Evolutionary conservation across 2,888 invertebrate species (phyloP).

Genomic region (Caprella mutica): DNA sequence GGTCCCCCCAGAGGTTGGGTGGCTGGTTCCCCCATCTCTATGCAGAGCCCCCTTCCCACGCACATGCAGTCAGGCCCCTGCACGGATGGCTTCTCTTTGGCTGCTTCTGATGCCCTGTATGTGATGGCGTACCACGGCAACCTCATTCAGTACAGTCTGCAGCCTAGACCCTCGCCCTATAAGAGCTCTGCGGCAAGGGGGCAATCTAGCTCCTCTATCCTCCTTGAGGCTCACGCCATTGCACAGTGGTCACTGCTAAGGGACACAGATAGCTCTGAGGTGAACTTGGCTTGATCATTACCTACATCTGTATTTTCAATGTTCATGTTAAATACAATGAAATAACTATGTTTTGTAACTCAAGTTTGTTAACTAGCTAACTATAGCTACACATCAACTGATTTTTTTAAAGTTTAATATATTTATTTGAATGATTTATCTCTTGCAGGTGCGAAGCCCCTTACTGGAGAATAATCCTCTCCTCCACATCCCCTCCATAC

Average conservation of each 20-base stretch:
- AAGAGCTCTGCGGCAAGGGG: not conserved
- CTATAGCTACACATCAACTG: no score
- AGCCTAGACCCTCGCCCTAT: constrained; percentile 47
- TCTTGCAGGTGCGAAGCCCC: constrained; percentile 69
- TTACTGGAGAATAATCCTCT: no score
- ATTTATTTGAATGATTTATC: no score
- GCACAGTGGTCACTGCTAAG: constrained; percentile 74
- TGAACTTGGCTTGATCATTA: no score
- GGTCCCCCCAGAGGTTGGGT: constrained; percentile 65
- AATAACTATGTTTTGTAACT: no score
- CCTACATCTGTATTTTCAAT: no score
- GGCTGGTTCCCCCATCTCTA: constrained; percentile 43
- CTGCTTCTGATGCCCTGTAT: constrained; percentile 68
- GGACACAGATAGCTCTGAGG: constrained; percentile 40
- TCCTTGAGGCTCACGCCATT: constrained; percentile 55
- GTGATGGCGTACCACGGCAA: constrained; percentile 78
- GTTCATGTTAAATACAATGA: no score
- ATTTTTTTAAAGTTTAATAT: no score
- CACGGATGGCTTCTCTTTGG: constrained; percentile 43
- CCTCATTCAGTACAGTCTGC: constrained; percentile 75
- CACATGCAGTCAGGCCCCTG: no score
- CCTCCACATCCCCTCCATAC: no score
- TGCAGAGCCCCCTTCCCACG: constrained; percentile 39
- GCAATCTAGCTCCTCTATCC: constrained; percentile 2
- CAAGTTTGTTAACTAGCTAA: no score